Base-by-base conservation (phyloP, 2,888 invertebrate species). In the Brenthis ino region DNA sequence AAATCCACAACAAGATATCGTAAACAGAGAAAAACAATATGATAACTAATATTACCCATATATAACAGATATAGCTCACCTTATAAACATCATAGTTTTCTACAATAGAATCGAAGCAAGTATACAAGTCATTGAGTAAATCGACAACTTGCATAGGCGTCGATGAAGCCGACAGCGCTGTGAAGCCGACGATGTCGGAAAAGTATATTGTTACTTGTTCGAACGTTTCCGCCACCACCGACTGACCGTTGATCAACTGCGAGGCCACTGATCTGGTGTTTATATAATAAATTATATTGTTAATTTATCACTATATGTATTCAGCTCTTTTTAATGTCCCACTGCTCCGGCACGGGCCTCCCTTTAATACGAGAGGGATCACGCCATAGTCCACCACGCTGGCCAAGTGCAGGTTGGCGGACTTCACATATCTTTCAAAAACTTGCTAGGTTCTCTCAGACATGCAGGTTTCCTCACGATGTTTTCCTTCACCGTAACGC, bases 21-120 rank as follows among this genome's bases (percentile, higher is more conserved):
- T 33, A 33, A 33, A 33, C 33, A 6, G 8, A 37, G 28, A 28
- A 28, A 28, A 4, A 4, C 3, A 4, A 37, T 1, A 37, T 6
- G 0, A 55, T 55, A 55, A 55, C 28, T 24, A 55, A 20, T 28
- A 55, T 28, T 28, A 14, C 28, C 28, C 8, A n/a, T 47, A 33
- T 12, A n/a, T 0, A 28, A 28, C 28, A 28, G 3, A 5, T 28
- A 28, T 37, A 43, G 8, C 91, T 92, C 79, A 96, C 99, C 95
- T 99, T 99, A 90, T 99, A 99, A 14, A 99, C 98, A 83, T 98
- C 98, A 82, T 97, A 99, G 83, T 98, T 96, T 85, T 97, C 99
- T 67, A 99, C 97, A 76, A 99, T 98, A 12, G 98, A 97, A 88
- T 99, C 99, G 87, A 99, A 99, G 80, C 98, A 97, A 24, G 99